Conservation (phyloP, 2,113 vertebrate genomes). For the Hemiprocne comata region DNA sequence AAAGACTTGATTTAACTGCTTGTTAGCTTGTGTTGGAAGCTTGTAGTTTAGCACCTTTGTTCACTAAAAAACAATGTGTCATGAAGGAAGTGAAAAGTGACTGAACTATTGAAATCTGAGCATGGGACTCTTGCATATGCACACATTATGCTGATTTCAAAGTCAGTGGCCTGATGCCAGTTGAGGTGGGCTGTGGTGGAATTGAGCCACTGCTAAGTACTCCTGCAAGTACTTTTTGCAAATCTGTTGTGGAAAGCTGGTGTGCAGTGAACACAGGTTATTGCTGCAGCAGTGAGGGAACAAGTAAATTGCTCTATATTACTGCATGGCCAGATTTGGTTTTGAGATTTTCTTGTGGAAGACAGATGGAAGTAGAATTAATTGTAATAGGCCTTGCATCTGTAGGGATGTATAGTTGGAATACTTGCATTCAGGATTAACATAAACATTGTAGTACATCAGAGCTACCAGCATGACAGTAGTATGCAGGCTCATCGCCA, state of each 20-base stretch:
- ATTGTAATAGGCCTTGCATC: background rate
- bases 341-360: background rate
- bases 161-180: background rate
- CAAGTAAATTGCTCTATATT: accelerated
- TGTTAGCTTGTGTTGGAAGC: background rate
- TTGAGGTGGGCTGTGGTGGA: background rate
- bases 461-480: background rate
- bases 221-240: background rate
- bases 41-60: background rate
- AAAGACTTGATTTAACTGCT: background rate
- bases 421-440: background rate
- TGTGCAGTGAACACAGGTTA: background rate
- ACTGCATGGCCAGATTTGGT: background rate
- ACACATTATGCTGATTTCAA: background rate
- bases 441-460: background rate
- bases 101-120: background rate
- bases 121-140: background rate
- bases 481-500: background rate
- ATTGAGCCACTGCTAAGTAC: background rate
- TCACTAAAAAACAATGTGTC: background rate
- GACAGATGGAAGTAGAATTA: background rate
- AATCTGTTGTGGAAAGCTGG: background rate
- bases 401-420: background rate
- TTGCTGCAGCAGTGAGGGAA: background rate
- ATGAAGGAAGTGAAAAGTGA: background rate